Evolutionary conservation across 2,797 vertebrate genomes (phyloP), one percentile per base, ranked within the genome.

Genomic region (Ispidina picta): DNA sequence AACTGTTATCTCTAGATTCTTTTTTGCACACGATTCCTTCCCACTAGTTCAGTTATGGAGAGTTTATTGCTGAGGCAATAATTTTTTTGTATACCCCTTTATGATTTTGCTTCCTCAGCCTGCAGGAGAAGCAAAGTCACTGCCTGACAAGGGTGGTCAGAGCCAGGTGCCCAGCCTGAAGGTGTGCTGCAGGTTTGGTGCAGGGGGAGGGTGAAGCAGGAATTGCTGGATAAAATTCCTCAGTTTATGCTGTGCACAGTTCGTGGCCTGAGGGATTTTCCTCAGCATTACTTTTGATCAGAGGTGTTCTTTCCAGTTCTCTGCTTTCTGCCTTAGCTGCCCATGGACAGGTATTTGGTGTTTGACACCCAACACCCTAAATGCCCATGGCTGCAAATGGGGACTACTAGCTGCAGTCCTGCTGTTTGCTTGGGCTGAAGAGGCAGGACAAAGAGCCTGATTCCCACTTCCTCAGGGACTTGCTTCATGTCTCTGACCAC

Each of bases 61-160:
- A 84, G 44, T 37, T 77, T 60, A 64, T 51, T 86, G 63, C 74
- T n/a, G 39, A 90, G 65, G 58, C 60, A 82, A 64, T 82, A 37
- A 64, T 66, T 86, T 90, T 90, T 71, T 86, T 33, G 28, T 56
- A 31, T 12, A 16, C 8, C 51, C 56, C 22, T 73, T 93, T 86
- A 60, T 46, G 74, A 28, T 52, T 86, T 83, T 84, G 37, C 18
- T 79, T 80, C 41, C 79, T 66, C 44, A 70, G 60, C 25, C 71
- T 2, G 1, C 0, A 33, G 58, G 43, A 81, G 83, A 75, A 48
- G n/a, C 66, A 89, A 73, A 76, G 49, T 49, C 31, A 37, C 44
- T 33, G 28, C 46, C 71, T 10, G 12, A n/a, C 71, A 88, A 29
- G 3, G 5, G 8, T 0, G 0, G 54, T 83, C 55, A 59, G 46